Conservation (phyloP, 2,113 vertebrate genomes). For the Hucho hucho region DNA sequence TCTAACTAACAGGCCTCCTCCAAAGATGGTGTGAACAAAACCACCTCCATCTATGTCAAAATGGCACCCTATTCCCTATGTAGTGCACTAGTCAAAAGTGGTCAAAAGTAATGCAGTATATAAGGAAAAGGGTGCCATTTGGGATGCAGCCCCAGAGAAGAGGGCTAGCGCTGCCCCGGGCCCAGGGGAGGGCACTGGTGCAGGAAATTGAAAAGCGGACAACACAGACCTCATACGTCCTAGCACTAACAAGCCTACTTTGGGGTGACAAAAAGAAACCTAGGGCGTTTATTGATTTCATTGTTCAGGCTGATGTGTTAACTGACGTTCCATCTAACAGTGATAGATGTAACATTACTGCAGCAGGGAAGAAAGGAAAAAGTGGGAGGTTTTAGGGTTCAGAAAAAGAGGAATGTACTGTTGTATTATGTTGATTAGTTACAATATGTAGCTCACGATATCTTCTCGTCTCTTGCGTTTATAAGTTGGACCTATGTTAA, state of each 20-base stretch:
- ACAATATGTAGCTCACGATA: not conserved
- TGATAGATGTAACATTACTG: slow-evolving; percentile 27
- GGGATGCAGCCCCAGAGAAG: slow-evolving; percentile 3
- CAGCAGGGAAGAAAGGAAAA: not conserved
- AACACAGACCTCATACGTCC: slow-evolving; percentile 31
- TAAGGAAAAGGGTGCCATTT: too few relatives aligned
- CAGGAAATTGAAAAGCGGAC: slow-evolving; percentile 57
- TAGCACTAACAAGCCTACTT: slow-evolving; percentile 52
- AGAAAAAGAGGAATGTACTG: not conserved
- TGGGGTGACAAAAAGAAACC: slow-evolving; percentile 30
- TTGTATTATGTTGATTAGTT: not conserved
- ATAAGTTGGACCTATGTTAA: not conserved
- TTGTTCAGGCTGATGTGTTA: slow-evolving; percentile 18
- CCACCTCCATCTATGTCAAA: slow-evolving; percentile 5
- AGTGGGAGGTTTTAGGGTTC: not conserved
- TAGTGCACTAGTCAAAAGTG: too few relatives aligned
- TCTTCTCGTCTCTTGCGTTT: not conserved
- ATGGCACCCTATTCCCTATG: too few relatives aligned
- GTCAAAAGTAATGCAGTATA: too few relatives aligned
- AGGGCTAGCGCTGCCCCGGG: slow-evolving; percentile 5
- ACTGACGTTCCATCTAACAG: not conserved
- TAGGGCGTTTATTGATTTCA: slow-evolving; percentile 32
- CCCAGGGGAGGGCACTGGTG: slow-evolving; percentile 43
- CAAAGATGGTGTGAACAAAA: slow-evolving; percentile 18
- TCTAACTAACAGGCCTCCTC: not conserved